phyloP scores from a whole-genome alignment of 1,140 invertebrate genomes.

The Drosophila pseudoananassae region DNA sequence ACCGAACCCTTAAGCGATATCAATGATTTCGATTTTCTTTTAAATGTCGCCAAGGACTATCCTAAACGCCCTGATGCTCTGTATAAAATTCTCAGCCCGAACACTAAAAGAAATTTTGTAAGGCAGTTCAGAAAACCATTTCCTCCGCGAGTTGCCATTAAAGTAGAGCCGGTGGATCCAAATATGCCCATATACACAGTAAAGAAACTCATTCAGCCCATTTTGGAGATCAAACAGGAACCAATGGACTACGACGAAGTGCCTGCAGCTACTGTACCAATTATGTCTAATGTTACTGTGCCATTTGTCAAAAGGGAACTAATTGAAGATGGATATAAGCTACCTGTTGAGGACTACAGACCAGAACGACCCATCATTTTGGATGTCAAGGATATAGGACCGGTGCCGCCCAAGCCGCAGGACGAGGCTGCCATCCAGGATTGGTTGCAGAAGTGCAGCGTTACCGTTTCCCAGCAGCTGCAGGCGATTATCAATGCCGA shows the following conservation, averaged over 20 bases:
- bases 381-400: constrained; percentile 3
- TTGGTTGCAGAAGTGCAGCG: constrained; percentile 29
- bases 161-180: neutral
- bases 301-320: neutral
- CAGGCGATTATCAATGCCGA: neutral
- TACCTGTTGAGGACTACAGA: neutral
- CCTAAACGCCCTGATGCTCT: constrained; percentile 3
- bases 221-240: neutral
- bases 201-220: too few relatives aligned
- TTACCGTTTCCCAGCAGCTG: constrained; percentile 14
- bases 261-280: neutral
- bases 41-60: constrained; percentile 16
- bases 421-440: constrained; percentile 12
- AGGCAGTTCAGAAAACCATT: neutral
- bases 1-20: constrained; percentile 25
- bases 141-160: neutral
- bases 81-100: constrained; percentile 13
- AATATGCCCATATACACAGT: neutral
- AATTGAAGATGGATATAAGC: neutral
- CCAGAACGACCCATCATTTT: constrained; percentile 15
- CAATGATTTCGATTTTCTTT: constrained; percentile 24
- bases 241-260: neutral
- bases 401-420: constrained; percentile 9
- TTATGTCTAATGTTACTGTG: neutral
- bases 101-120: neutral